phyloP scores from a whole-genome alignment of 2,113 vertebrate genomes.

The Megaceryle torquata region DNA sequence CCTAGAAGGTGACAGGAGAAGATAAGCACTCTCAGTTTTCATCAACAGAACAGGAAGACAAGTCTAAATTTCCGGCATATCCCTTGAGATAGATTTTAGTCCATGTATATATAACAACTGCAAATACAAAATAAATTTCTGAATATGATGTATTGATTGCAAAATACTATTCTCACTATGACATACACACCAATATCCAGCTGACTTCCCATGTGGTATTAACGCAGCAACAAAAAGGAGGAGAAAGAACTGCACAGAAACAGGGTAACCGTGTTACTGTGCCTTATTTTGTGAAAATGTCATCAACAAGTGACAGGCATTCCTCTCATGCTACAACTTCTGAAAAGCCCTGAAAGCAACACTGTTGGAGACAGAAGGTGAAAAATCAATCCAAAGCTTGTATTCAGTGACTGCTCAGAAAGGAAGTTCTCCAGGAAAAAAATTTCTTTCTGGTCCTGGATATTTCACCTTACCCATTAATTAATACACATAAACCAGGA shows the following conservation, averaged over 20 bases:
- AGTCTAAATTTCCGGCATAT: not conserved
- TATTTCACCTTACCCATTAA: not conserved
- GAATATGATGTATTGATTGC: not conserved
- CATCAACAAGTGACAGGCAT: not conserved
- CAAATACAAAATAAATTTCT: not conserved
- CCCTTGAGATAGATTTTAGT: not conserved
- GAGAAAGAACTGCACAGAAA: not conserved
- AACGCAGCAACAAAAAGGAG: not conserved
- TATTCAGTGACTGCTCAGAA: not conserved
- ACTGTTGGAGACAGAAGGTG: not conserved
- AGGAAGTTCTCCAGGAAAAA: not conserved
- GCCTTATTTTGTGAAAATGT: not conserved
- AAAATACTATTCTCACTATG: not conserved
- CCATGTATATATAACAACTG: not conserved
- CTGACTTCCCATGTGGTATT: not conserved
- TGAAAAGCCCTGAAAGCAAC: not conserved
- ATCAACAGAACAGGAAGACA: not conserved
- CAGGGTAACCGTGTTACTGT: not conserved
- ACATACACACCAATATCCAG: not conserved
- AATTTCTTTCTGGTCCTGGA: not conserved
- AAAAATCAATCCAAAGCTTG: not conserved
- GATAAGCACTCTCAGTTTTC: not conserved
- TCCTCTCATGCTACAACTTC: not conserved
- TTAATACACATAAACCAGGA: not conserved
- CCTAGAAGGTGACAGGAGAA: conserved; percentile 76